phyloP scores from a whole-genome alignment of 37 sponge, comb jelly and placozoan genomes.

The Hexactinellida sp. region DNA sequence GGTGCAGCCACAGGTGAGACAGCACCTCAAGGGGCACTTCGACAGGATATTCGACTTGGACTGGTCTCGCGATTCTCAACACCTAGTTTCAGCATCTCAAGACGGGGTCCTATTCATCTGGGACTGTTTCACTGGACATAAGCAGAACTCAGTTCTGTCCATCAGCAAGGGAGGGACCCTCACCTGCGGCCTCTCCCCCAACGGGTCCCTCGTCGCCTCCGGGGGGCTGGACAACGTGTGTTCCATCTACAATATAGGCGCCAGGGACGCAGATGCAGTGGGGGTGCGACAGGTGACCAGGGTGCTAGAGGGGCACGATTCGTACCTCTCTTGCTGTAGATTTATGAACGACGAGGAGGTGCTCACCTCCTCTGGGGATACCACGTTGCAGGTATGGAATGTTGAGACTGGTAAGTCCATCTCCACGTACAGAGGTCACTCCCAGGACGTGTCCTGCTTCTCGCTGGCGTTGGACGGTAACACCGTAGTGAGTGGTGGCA shows the following conservation, averaged over 20 bases:
- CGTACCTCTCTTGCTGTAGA: slow-evolving; percentile 90
- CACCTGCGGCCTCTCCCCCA: slow-evolving; percentile 91
- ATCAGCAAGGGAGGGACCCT: slow-evolving; percentile 90
- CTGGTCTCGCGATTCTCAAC: slow-evolving; percentile 17
- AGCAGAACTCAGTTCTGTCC: slow-evolving; percentile 75
- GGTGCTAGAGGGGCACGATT: slow-evolving; percentile 93
- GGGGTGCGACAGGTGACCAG: slow-evolving; percentile 42
- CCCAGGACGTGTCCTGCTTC: slow-evolving; percentile 91
- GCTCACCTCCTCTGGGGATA: slow-evolving; percentile 91
- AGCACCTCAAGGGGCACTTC: neutral
- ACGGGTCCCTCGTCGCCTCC: slow-evolving; percentile 51
- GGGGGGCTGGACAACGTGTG: slow-evolving; percentile 93
- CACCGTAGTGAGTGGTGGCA: slow-evolving; percentile 89
- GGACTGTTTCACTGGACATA: slow-evolving; percentile 94
- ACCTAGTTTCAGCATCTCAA: slow-evolving; percentile 91
- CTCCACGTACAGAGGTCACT: slow-evolving; percentile 62
- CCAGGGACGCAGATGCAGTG: slow-evolving; percentile 76
- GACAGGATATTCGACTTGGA: slow-evolving; percentile 7
- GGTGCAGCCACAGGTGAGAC: neutral
- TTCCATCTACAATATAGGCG: slow-evolving; percentile 89
- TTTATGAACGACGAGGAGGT: slow-evolving; percentile 79
- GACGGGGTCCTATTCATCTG: slow-evolving; percentile 95
- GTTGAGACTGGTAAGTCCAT: slow-evolving; percentile 73
- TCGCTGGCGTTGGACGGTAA: slow-evolving; percentile 70
- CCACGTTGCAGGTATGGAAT: slow-evolving; percentile 69